Conservation (phyloP, 2,888 invertebrate species). For the Hipparchia sbordonii region DNA sequence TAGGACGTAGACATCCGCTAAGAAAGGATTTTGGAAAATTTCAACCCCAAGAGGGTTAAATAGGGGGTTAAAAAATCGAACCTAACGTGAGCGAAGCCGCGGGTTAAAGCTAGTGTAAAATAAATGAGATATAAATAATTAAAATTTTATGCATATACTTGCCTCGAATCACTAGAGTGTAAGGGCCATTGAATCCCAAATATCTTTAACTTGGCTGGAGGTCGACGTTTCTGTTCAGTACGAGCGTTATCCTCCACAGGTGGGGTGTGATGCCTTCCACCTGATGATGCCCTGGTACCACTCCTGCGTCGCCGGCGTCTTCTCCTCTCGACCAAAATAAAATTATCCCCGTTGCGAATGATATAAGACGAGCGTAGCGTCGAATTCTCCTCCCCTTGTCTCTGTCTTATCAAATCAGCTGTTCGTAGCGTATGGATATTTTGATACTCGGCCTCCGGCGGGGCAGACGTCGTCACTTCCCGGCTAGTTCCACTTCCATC, state of each 20-base stretch:
- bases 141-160: constrained; percentile 36
- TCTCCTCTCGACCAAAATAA: constrained; percentile 76
- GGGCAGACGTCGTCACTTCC: constrained; percentile 69
- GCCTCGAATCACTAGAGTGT: constrained; percentile 80
- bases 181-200: constrained; percentile 81
- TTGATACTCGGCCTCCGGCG: constrained; percentile 77
- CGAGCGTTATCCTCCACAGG: constrained; percentile 72
- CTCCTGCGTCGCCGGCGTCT: constrained; percentile 74
- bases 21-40: no score
- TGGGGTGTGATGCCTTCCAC: constrained; percentile 73
- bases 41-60: no score
- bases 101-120: no score
- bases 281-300: constrained; percentile 76
- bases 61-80: no score
- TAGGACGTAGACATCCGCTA: no score
- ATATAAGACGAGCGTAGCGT: constrained; percentile 79
- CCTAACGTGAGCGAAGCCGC: no score
- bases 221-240: constrained; percentile 73
- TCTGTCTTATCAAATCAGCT: constrained; percentile 79
- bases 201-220: constrained; percentile 76
- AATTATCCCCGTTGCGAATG: constrained; percentile 79
- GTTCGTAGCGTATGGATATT: constrained; percentile 78
- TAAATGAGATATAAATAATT: background rate
- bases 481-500: constrained; percentile 79
- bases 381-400: constrained; percentile 78